Conservation (phyloP, 1,140 invertebrate genomes). For the Melitaea cinxia region DNA sequence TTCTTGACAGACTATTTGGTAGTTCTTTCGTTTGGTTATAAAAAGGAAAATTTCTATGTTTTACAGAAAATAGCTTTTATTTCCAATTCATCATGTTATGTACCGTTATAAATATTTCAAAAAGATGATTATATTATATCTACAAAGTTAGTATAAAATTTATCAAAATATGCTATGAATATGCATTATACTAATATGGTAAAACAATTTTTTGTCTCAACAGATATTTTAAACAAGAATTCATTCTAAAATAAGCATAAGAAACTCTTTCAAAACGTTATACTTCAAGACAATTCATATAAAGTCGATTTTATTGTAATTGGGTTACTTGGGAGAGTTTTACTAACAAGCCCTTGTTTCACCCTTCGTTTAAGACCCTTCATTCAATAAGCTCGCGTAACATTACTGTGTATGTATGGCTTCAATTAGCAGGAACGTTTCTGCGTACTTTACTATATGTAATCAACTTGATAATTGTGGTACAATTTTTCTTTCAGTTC, state of each 20-base stretch:
- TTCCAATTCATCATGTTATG: no score
- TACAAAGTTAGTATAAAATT: no score
- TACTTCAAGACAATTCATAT: neutral
- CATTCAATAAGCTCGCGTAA: neutral
- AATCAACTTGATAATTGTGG: neutral
- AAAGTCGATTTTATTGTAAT: neutral
- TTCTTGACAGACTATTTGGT: no score
- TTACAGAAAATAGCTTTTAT: no score
- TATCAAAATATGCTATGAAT: no score
- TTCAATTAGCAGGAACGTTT: neutral
- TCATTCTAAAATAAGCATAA: neutral
- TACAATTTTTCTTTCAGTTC: neutral
- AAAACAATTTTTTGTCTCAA: no score
- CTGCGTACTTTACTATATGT: neutral
- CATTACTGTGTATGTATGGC: neutral
- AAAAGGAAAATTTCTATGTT: no score
- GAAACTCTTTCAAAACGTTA: neutral
- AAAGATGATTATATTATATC: no score
- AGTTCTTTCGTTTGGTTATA: no score
- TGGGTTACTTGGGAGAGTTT: neutral
- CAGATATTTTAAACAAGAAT: neutral
- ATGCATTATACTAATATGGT: no score
- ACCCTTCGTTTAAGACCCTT: slow-evolving; percentile 1
- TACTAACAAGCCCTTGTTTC: slow-evolving; percentile 1
- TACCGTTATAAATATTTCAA: no score